Base-by-base conservation (phyloP, 2,113 vertebrate species). In the Motacilla tschutschensis region DNA sequence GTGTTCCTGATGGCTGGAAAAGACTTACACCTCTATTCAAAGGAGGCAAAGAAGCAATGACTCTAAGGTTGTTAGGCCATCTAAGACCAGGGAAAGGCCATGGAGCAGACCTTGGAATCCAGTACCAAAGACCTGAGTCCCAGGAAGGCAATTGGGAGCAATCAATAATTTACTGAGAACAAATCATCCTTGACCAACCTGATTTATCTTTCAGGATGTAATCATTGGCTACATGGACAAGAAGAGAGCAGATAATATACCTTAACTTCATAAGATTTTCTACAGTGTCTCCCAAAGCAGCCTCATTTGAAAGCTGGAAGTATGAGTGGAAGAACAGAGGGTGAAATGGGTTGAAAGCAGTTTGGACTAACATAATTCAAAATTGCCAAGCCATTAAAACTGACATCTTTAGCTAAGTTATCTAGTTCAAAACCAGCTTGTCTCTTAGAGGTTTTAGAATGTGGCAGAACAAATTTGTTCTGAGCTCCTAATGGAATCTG, bases 161-260 rank as follows among this genome's bases (percentile, higher is more conserved):
- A 71, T 20, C 40, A 54, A 31, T n/a, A 62, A 40, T 75, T 70
- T 85, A 48, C 21, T 48, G 41, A 57, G n/a, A 55, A 12, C 9
- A 85, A 58, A 33, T 59, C 10, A 47, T 55, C n/a, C 44, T 62
- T 58, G 14, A 66, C 25, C 36, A 83, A 55, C 20, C 20, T 60
- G 50, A 67, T 64, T 57, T 83, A 7, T 36, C 16, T 88, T 63
- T 66, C n/a, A 71, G 65, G 53, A 75, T 51, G 9, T 24, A 74
- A 71, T 46, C 25, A 17, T 13, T 54, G n/a, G 15, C 44, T 72
- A 54, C 0, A 0, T 47, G 24, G 29, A 47, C 8, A 54, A 77
- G 41, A 73, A 67, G 14, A 79, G 12, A 51, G 5, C 9, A 71
- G 40, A 50, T 17, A 66, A 41, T 46, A 18, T 14, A 79, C 6